These are phyloP conservation scores for Macrobrachium rosenbergii DNA, from an alignment of 1,140 invertebrate species.

Conservation along the genomic window DNA sequence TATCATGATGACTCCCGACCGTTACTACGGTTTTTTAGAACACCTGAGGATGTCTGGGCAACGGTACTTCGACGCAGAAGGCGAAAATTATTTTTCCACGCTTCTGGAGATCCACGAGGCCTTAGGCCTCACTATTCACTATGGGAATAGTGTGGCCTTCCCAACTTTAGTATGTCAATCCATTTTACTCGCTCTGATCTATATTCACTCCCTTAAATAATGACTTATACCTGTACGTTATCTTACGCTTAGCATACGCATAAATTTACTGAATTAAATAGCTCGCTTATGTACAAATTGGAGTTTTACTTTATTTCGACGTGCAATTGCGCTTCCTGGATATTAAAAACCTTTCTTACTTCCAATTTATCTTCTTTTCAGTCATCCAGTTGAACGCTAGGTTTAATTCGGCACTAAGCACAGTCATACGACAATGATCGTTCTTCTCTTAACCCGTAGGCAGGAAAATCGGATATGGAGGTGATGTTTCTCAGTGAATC, in stretches of 20 bases:
- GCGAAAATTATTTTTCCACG: conserved; percentile 70
- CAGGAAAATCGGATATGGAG: conserved; percentile 67
- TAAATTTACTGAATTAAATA: too few relatives aligned
- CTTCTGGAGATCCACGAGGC: conserved; percentile 70
- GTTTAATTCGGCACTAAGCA: too few relatives aligned
- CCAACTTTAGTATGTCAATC: conserved; percentile 69
- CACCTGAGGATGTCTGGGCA: conserved; percentile 69
- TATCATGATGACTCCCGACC: conserved; percentile 69
- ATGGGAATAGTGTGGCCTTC: conserved; percentile 70
- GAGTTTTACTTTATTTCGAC: too few relatives aligned
- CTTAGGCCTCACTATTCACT: conserved; percentile 69
- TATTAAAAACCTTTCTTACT: too few relatives aligned
- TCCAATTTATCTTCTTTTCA: too few relatives aligned
- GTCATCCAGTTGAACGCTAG: too few relatives aligned
- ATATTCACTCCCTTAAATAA: neutral
- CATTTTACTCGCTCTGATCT: neutral
- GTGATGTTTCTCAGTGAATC: conserved; percentile 70
- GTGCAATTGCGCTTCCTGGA: too few relatives aligned
- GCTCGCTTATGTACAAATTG: too few relatives aligned
- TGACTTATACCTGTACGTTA: neutral
- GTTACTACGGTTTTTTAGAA: conserved; percentile 71
- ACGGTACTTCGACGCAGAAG: conserved; percentile 66
- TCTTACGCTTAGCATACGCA: too few relatives aligned
- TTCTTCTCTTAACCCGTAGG: neutral
- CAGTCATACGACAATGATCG: too few relatives aligned